Conservation (phyloP, 2,113 vertebrate genomes). For the Dascyllus trimaculatus region DNA sequence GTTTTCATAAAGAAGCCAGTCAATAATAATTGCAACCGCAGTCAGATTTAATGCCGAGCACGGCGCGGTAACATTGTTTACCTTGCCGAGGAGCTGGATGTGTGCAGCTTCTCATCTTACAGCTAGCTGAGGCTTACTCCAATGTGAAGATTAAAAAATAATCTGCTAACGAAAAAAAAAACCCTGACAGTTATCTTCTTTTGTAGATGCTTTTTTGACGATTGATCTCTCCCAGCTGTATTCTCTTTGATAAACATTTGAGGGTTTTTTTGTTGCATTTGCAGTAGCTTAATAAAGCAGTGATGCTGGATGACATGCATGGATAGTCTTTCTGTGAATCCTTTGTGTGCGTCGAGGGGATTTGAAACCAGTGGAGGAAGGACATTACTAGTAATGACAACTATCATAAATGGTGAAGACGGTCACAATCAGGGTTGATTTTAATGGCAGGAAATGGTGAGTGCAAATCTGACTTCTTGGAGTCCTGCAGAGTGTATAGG, state of each 20-base stretch:
- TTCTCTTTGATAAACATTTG: not conserved
- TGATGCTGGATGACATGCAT: not conserved
- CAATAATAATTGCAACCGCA: not conserved
- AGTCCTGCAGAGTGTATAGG: too few species aligned
- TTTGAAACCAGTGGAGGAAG: not conserved
- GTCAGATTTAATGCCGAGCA: not conserved
- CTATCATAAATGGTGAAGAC: not conserved
- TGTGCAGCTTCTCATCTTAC: not conserved
- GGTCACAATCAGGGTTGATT: too few species aligned
- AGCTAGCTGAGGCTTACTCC: not conserved
- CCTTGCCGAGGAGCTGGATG: not conserved
- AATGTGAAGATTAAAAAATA: not conserved
- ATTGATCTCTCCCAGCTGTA: not conserved
- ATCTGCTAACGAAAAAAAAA: not conserved
- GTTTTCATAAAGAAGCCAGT: not conserved
- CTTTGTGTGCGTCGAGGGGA: not conserved
- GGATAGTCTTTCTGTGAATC: not conserved
- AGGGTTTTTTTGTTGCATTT: not conserved
- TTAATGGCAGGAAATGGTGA: too few species aligned
- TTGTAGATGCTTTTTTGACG: not conserved
- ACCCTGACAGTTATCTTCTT: not conserved
- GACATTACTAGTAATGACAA: not conserved
- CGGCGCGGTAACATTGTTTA: not conserved
- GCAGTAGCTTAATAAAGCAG: not conserved
- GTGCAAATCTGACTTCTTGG: not conserved